Percentiles rank a stretch among this genome's conserved stretches.
phyloP scores from a whole-genome alignment of 2,888 invertebrate genomes.

The Tenthredo livida region DNA sequence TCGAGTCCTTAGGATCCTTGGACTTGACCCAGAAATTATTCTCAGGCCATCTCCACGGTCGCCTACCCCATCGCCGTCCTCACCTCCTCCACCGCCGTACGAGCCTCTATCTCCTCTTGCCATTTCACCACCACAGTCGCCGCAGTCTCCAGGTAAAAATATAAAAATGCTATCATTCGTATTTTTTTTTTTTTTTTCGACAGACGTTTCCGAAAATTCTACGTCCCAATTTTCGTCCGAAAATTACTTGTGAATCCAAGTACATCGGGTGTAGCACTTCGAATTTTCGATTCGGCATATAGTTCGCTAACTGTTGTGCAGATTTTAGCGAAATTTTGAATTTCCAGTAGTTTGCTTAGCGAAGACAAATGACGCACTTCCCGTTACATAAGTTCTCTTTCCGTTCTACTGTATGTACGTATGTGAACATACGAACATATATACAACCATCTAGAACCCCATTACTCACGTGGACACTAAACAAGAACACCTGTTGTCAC shows the following conservation, averaged over 20 bases:
- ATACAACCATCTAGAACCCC: neutral
- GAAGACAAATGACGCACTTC: conserved; percentile 9
- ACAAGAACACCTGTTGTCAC: conserved; percentile 23
- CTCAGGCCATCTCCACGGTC: conserved; percentile 70
- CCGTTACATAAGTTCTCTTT: conserved; percentile 8
- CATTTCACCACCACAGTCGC: conserved; percentile 79
- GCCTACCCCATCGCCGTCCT: conserved; percentile 66
- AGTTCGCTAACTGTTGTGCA: neutral
- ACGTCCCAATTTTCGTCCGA: too few relatives aligned
- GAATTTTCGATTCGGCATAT: neutral
- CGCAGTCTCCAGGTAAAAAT: conserved; percentile 79
- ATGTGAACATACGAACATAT: neutral
- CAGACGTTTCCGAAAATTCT: neutral
- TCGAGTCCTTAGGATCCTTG: conserved; percentile 86
- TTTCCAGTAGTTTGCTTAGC: neutral
- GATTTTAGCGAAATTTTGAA: neutral
- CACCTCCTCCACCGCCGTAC: conserved; percentile 77
- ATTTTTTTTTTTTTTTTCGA: neutral
- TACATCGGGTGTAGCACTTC: neutral
- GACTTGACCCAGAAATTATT: conserved; percentile 83
- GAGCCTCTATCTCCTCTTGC: conserved; percentile 79
- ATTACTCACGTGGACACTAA: neutral
- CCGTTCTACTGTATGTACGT: neutral
- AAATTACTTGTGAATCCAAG: neutral
- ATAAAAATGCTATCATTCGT: conserved; percentile 25